Base-by-base conservation (phyloP, 1,140 invertebrate genomes). In the Cotesia glomerata region DNA sequence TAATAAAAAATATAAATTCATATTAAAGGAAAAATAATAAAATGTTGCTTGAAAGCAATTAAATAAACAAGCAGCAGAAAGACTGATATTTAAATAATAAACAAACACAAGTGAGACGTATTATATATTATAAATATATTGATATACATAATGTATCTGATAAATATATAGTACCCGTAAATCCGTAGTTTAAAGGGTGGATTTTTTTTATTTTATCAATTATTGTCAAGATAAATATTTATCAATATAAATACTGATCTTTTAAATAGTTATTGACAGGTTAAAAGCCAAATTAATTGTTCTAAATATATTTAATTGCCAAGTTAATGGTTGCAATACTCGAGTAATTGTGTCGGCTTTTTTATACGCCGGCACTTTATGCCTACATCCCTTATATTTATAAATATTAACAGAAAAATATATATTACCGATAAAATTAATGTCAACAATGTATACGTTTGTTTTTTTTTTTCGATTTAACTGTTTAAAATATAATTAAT, bases 51-150 rank as follows among this genome's bases (percentile, higher is more conserved):
- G 39, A 45, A 45, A 45, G 39, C 39, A 45, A 45, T 45, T 5
- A 45, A 45, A 49, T 34, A n/a, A 64, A 64, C 45, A 45, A 68
- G 70, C 77, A 77, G 76, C 74, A 71, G 56, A 77, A 80, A 81
- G 81, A 82, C 79, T 80, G 81, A 81, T 75, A 71, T 45, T 61
- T 62, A 74, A 59, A 71, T 35, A 39, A 16, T 14, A 70, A 62
- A 70, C 26, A 54, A 49, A 71, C 16, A 72, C 71, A 71, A 74
- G 49, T 79, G 79, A 82, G 76, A 84, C 72, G 71, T 74, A 74
- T 74, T 76, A 45, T 11, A 65, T 66, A n/a, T 72, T 59, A 13
- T 67, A 35, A 18, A 71, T 26, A 26, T 26, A 26, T 26, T 26
- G 3, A 26, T 26, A 26, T 26, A 26, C 3, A 26, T 26, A 26